Evolutionary conservation across 2,888 invertebrate genomes (phyloP).

Genomic region (Lumbricus terrestris): DNA sequence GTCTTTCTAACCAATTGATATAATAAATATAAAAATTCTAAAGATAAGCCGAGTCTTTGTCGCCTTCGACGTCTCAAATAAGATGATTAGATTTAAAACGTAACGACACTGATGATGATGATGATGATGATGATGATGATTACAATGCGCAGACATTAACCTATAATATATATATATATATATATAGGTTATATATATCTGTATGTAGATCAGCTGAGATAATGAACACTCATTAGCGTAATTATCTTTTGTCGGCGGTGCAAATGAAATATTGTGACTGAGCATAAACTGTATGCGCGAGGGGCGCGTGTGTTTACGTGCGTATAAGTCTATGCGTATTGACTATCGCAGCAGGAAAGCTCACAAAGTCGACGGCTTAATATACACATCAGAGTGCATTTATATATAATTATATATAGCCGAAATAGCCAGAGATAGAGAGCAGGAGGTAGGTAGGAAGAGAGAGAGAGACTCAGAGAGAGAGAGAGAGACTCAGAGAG

Average conservation of each 20-base stretch:
- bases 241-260: neutral
- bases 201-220: neutral
- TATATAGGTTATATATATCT: no score
- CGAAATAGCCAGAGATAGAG: constrained; percentile 19
- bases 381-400: no score
- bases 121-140: neutral
- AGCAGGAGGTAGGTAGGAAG: neutral
- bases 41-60: neutral
- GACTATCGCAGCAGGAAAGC: neutral
- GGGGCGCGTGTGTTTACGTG: neutral
- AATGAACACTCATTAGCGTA: neutral
- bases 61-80: neutral
- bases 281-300: neutral
- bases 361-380: neutral
- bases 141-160: neutral
- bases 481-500: no score
- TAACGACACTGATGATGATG: neutral
- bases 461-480: neutral
- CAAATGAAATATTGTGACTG: neutral
- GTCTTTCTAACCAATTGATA: no score
- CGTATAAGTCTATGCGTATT: neutral
- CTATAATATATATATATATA: no score
- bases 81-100: neutral
- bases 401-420: no score
- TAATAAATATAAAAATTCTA: no score